phyloP scores from a whole-genome alignment of 2,113 vertebrate genomes.

The Rhinopithecus roxellana region DNA sequence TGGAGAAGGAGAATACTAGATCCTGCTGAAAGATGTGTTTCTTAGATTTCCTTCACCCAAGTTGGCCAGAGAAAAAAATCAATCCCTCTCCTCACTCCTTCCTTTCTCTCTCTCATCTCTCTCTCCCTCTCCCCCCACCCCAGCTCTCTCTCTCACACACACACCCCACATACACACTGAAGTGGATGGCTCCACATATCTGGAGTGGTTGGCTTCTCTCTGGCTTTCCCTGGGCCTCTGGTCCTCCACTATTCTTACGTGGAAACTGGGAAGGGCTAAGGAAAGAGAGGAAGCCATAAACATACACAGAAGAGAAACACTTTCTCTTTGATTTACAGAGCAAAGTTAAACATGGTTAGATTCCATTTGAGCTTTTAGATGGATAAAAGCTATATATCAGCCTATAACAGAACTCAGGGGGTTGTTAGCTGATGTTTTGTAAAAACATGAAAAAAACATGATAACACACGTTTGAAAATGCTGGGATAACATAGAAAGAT shows the following conservation, averaged over 20 bases:
- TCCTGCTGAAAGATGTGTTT: background rate
- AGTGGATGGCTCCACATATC: too few relatives aligned
- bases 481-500: too few relatives aligned
- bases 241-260: background rate
- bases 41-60: background rate
- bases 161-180: too few relatives aligned
- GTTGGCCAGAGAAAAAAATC: background rate
- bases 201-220: background rate
- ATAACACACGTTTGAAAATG: background rate
- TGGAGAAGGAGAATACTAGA: background rate
- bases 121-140: too few relatives aligned
- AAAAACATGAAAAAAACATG: background rate
- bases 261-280: background rate
- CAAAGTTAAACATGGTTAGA: background rate
- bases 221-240: background rate
- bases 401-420: background rate
- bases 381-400: background rate
- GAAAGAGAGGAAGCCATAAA: background rate
- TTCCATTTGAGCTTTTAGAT: background rate
- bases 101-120: background rate
- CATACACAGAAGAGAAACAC: fast-evolving
- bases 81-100: background rate
- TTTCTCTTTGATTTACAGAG: background rate
- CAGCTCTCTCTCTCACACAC: background rate
- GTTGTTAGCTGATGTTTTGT: background rate